phyloP scores from a whole-genome alignment of 2,888 invertebrate species.

The Melipona beecheii region DNA sequence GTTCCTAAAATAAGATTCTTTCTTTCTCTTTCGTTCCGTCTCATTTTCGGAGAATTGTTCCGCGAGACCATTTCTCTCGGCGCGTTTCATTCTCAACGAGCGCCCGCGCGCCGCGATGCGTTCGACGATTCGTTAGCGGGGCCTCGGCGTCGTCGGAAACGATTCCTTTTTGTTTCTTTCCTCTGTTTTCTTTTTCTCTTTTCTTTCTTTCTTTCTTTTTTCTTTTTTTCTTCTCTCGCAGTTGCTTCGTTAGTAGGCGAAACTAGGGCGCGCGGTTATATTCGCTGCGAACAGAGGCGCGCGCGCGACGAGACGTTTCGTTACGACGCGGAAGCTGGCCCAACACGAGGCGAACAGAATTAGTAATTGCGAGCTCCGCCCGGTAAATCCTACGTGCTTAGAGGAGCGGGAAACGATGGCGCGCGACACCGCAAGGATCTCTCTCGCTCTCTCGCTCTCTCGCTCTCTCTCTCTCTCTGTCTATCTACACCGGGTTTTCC shows the following conservation, averaged over 20 bases:
- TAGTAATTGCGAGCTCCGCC: conserved; percentile 36
- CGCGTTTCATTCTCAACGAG: neutral
- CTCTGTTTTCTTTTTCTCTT: neutral
- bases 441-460: too few relatives aligned
- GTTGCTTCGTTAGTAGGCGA: conserved; percentile 21
- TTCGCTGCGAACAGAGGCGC: conserved; percentile 5
- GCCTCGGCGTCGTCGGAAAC: neutral
- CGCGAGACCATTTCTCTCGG: neutral
- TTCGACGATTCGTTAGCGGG: conserved; percentile 23
- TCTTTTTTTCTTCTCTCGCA: neutral
- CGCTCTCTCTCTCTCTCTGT: too few relatives aligned
- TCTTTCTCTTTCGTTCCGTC: neutral
- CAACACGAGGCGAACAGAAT: conserved; percentile 34
- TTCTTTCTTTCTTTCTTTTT: neutral
- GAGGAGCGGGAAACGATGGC: conserved; percentile 32
- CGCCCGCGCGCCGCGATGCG: neutral
- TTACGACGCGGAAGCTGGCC: conserved; percentile 4
- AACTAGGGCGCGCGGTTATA: conserved; percentile 27
- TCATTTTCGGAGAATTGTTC: neutral
- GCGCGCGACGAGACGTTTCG: conserved; percentile 7
- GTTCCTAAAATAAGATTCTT: conserved; percentile 16
- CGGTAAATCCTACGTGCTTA: conserved; percentile 48
- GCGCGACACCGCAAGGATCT: conserved; percentile 17
- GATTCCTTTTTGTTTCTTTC: conserved; percentile 12
- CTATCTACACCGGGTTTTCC: too few relatives aligned